Base-by-base conservation (phyloP, 1,140 invertebrate genomes). In the Hylaeus anthracinus region DNA sequence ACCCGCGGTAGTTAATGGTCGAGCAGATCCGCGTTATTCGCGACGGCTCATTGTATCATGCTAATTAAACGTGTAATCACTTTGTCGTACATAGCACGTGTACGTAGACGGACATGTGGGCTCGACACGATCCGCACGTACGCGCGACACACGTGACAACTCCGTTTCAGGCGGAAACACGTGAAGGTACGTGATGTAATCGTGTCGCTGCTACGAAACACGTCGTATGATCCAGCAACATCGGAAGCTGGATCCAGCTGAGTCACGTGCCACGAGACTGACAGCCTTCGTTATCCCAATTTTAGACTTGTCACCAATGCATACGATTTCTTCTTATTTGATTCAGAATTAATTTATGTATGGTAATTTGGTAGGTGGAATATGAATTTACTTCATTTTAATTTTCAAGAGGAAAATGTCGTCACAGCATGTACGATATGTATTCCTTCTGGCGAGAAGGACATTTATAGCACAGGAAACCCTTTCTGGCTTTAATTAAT, bases 61-160 rank as follows among this genome's bases (percentile, higher is more conserved):
- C 56, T 78, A 78, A 78, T 78, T 78, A 78, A 69, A 78, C 75
- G 67, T 63, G 75, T 72, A 78, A 78, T 78, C 67, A 78, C 45
- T 61, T 71, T 78, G 75, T 76, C 64, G 74, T 76, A 76, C 74
- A 58, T 56, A 53, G 37, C 37, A 37, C 56, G 39, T 71, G 56
- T 45, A 51, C 48, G 15, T 48, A 15, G 48, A 58, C 51, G 15
- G 70, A 78, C 67, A 72, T 37, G 56, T 9, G 61, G 67, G n/a
- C 75, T 5, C 67, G 48, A 72, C 75, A 78, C 67, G 75, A 61
- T 70, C 45, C 45, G 37, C 65, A 58, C 66, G 75, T 71, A 71
- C 55, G 55, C 56, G 67, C 53, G 69, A 71, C 69, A 71, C 67
- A 72, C 58, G 67, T 78, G 75, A 78, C 37, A 43, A 41, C 58